These are phyloP conservation scores for Caenorhabditis sp. DNA, from an alignment of 2,888 invertebrate genomes.

Conservation along the genomic window DNA sequence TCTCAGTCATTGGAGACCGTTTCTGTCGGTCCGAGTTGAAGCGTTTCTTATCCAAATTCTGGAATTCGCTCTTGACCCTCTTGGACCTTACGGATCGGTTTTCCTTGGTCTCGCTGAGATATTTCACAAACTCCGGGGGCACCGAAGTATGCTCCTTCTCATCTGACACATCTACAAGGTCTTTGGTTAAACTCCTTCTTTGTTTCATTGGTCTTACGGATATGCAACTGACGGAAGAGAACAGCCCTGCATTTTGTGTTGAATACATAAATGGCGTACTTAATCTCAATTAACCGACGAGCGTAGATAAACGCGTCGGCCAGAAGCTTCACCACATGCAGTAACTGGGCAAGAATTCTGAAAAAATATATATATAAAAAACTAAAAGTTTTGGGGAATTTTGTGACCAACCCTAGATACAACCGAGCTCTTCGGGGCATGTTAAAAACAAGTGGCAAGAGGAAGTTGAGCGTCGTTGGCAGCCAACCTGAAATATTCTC, in stretches of 20 bases:
- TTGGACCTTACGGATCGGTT: constrained; percentile 68
- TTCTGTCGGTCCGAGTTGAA: constrained; percentile 40
- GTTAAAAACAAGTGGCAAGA: constrained; percentile 59
- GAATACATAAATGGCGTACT: constrained; percentile 81
- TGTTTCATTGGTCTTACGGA: constrained; percentile 19
- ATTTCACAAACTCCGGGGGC: constrained; percentile 73
- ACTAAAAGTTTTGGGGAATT: constrained; percentile 34
- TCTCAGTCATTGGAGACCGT: constrained; percentile 6
- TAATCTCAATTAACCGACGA: constrained; percentile 87
- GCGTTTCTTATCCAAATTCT: constrained; percentile 33
- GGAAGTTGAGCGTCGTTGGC: constrained; percentile 72
- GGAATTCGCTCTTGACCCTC: constrained; percentile 58
- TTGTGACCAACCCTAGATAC: constrained; percentile 33
- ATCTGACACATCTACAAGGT: constrained; percentile 29
- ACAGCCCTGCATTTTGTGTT: constrained; percentile 26
- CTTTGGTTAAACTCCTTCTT: not conserved
- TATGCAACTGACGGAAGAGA: constrained; percentile 2
- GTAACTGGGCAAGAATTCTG: constrained; percentile 70
- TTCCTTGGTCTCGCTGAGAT: constrained; percentile 76
- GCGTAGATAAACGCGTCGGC: constrained; percentile 88
- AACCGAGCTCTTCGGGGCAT: constrained; percentile 40
- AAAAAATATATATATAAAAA: constrained; percentile 61
- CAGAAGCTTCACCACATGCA: constrained; percentile 84
- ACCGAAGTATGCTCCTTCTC: constrained; percentile 48
- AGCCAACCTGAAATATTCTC: constrained; percentile 67